phyloP scores from a whole-genome alignment of 2,888 invertebrate species.

The Apotomis betuletana region DNA sequence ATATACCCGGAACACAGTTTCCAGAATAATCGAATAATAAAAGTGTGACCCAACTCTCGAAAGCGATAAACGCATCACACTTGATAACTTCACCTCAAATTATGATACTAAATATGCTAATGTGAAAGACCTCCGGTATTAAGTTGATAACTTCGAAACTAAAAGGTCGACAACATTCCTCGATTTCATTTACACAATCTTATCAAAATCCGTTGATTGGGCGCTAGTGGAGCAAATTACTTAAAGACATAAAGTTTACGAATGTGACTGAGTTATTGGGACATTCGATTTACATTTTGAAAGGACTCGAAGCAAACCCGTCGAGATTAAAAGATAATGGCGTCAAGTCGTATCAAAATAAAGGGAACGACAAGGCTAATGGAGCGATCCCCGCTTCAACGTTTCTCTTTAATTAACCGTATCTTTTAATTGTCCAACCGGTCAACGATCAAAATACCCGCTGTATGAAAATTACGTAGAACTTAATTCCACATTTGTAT shows the following conservation, averaged over 20 bases:
- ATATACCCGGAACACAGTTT: not conserved
- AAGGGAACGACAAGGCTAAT: conserved; percentile 53
- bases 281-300: conserved; percentile 58
- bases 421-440: conserved; percentile 51
- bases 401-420: conserved; percentile 56
- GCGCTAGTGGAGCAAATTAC: conserved; percentile 36
- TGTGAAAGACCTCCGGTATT: conserved; percentile 35
- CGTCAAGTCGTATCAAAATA: conserved; percentile 54
- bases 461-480: conserved; percentile 43
- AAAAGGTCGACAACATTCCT: conserved; percentile 35
- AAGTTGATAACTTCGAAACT: conserved; percentile 25
- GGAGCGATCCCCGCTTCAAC: conserved; percentile 49
- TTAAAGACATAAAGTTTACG: conserved; percentile 33
- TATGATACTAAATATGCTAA: conserved; percentile 40
- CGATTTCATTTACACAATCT: conserved; percentile 38
- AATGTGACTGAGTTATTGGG: conserved; percentile 44
- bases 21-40: not conserved
- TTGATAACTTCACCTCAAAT: conserved; percentile 28
- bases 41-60: conserved; percentile 7
- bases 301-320: conserved; percentile 49
- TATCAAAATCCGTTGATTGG: conserved; percentile 41
- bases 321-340: conserved; percentile 56
- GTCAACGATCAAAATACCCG: conserved; percentile 45
- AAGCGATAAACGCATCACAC: conserved; percentile 24
- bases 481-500: conserved; percentile 49